Evolutionary conservation across 2,113 vertebrate genomes (phyloP).

Genomic region (Amia ocellicauda): DNA sequence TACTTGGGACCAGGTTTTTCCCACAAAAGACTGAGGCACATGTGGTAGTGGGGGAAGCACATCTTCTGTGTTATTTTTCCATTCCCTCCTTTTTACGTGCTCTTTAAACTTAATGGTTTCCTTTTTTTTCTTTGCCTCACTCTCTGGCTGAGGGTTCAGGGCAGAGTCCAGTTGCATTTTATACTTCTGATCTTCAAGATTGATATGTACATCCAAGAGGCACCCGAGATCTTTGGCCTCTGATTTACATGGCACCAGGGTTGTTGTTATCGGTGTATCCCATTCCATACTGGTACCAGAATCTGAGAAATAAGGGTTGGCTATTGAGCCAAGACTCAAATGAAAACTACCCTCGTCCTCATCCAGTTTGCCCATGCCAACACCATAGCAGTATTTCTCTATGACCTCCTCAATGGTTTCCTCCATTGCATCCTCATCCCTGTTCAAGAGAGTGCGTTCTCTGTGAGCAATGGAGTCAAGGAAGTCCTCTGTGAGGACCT

Average conservation of each 20-base stretch:
- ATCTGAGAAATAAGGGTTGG: slow-evolving; percentile 27
- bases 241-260: slow-evolving; percentile 42
- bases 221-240: slow-evolving; percentile 52
- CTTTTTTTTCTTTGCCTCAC: not conserved
- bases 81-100: slow-evolving; percentile 32
- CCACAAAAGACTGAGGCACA: slow-evolving; percentile 81
- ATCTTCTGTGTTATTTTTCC: slow-evolving; percentile 50
- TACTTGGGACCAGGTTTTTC: slow-evolving; percentile 81
- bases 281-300: slow-evolving; percentile 65
- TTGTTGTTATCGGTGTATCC: slow-evolving; percentile 64
- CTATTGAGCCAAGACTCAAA: slow-evolving; percentile 56
- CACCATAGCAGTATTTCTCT: slow-evolving; percentile 61
- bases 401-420: slow-evolving; percentile 74
- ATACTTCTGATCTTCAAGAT: slow-evolving; percentile 71
- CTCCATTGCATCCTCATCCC: slow-evolving; percentile 38
- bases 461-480: slow-evolving; percentile 15
- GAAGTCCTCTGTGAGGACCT: not conserved
- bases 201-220: slow-evolving; percentile 67
- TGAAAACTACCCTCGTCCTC: slow-evolving; percentile 66
- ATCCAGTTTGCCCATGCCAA: slow-evolving; percentile 30
- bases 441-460: slow-evolving; percentile 36
- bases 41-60: slow-evolving; percentile 71
- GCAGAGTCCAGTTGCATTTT: slow-evolving; percentile 57
- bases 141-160: slow-evolving; percentile 43
- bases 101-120: slow-evolving; percentile 5